Percentiles rank a stretch among this genome's conserved stretches.
phyloP scores from a whole-genome alignment of 1,140 invertebrate genomes.

The Asobara japonica region DNA sequence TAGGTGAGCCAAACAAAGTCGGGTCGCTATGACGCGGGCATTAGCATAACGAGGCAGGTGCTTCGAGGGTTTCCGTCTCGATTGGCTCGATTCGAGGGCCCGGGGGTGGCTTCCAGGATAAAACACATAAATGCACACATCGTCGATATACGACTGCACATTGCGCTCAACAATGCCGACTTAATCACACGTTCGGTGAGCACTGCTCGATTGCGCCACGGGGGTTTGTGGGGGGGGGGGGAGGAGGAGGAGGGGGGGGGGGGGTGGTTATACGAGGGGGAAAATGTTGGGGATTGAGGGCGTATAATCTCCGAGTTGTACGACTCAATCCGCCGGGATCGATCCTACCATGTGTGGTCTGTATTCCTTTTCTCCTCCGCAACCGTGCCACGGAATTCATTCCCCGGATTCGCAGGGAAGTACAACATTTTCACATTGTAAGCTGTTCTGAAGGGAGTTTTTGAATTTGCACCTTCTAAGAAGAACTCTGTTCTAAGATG shows the following conservation, averaged over 20 bases:
- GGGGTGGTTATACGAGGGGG: neutral
- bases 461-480: no score
- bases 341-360: conserved; percentile 30
- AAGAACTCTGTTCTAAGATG: neutral
- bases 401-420: conserved; percentile 18
- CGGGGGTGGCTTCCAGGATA: neutral
- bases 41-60: conserved; percentile 18
- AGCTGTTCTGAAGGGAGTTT: no score
- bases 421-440: neutral
- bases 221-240: neutral
- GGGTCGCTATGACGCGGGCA: neutral
- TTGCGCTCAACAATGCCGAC: conserved; percentile 1
- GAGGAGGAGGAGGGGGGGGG: neutral
- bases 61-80: neutral
- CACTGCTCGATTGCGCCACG: conserved; percentile 22
- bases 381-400: conserved; percentile 28
- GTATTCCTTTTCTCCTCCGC: conserved; percentile 1
- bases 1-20: neutral
- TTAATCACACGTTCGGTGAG: conserved; percentile 31
- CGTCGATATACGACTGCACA: conserved; percentile 18
- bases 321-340: conserved; percentile 29
- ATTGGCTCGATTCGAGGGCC: neutral
- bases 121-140: conserved; percentile 9
- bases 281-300: conserved; percentile 10
- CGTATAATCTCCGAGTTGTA: conserved; percentile 29